These are phyloP conservation scores for Bufotes viridis DNA, from an alignment of 2,797 vertebrate species.

Conservation along the genomic window DNA sequence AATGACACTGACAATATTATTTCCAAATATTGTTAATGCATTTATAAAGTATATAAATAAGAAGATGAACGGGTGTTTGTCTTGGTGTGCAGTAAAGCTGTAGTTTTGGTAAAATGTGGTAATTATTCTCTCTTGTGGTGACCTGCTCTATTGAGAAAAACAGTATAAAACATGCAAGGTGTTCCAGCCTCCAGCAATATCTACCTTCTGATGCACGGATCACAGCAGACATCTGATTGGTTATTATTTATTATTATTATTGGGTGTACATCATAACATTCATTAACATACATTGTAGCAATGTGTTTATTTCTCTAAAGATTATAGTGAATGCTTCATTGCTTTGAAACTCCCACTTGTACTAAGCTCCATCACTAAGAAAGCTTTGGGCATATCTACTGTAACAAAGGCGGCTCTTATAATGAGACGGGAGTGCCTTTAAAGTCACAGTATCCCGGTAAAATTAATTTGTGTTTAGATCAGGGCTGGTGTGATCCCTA, in stretches of 20 bases:
- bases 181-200: neutral
- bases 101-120: no score
- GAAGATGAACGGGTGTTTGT: no score
- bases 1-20: no score
- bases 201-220: neutral
- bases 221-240: neutral
- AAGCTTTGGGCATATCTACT: neutral
- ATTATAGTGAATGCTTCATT: neutral
- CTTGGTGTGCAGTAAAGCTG: no score
- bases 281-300: neutral
- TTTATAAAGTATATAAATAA: no score
- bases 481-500: neutral
- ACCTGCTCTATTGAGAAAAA: neutral
- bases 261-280: neutral
- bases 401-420: neutral
- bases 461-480: constrained; percentile 24
- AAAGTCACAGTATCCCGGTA: neutral
- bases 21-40: no score
- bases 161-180: neutral
- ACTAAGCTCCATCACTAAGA: neutral
- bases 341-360: constrained; percentile 15
- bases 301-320: neutral
- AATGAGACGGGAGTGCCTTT: neutral
- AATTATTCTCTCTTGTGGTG: neutral
- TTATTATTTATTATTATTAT: neutral